These are phyloP conservation scores for Nylanderia fulva DNA, from an alignment of 1,140 invertebrate genomes.

Conservation along the genomic window DNA sequence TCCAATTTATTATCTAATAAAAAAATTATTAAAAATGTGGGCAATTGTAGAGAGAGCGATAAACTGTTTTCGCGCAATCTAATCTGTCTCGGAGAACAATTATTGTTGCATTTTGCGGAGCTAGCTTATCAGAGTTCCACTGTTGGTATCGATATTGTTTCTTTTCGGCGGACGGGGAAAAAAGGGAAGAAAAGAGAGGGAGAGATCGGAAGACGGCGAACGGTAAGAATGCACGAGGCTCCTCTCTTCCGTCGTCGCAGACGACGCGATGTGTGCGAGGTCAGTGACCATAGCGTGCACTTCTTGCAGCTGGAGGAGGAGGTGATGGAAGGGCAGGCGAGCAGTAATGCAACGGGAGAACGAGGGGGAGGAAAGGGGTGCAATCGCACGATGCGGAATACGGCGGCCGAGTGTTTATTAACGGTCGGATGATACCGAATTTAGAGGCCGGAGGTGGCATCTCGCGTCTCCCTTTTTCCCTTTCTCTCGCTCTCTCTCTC, in stretches of 20 bases:
- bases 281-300: slow-evolving; percentile 79
- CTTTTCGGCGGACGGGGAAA: slow-evolving; percentile 57
- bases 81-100: not conserved
- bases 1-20: no score
- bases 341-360: slow-evolving; percentile 39
- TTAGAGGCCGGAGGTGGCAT: slow-evolving; percentile 59
- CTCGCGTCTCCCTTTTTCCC: slow-evolving; percentile 7
- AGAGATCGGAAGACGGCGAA: slow-evolving; percentile 58
- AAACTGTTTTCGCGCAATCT: not conserved
- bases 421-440: slow-evolving; percentile 70
- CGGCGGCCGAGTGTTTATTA: slow-evolving; percentile 55
- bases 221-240: slow-evolving; percentile 73
- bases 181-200: slow-evolving; percentile 30
- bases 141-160: slow-evolving; percentile 24
- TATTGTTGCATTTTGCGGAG: not conserved
- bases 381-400: slow-evolving; percentile 50
- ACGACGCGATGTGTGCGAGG: slow-evolving; percentile 77
- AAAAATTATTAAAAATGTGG: not conserved
- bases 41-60: not conserved
- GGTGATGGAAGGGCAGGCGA: slow-evolving; percentile 38
- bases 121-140: not conserved
- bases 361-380: slow-evolving; percentile 13
- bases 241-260: slow-evolving; percentile 75
- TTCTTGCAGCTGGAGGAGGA: slow-evolving; percentile 63
- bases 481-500: no score